Evolutionary conservation across 2,797 vertebrate species (phyloP).

Genomic region (Hephaestus fuliginosus): DNA sequence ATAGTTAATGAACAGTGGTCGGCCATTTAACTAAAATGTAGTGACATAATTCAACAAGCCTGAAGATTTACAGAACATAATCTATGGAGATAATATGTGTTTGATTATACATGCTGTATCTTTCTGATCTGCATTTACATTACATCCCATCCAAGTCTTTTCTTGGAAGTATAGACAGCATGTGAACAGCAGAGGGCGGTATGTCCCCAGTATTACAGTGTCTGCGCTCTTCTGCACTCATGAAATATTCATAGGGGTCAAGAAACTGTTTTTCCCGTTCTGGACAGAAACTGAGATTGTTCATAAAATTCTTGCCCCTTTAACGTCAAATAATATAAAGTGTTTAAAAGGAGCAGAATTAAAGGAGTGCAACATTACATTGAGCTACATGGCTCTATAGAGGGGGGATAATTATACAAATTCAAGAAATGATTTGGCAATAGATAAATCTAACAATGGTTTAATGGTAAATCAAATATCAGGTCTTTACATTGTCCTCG

Average conservation of each 20-base stretch:
- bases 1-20: no score
- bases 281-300: neutral
- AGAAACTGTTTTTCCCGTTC: neutral
- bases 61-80: neutral
- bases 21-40: no score
- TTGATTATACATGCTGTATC: neutral
- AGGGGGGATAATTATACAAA: neutral
- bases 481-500: neutral
- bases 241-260: neutral
- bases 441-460: neutral
- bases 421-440: neutral
- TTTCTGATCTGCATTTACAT: neutral
- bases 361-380: neutral
- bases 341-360: neutral
- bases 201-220: neutral
- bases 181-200: conserved; percentile 54
- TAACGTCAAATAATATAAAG: neutral
- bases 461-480: neutral
- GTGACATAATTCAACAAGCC: no score
- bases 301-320: neutral
- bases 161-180: neutral
- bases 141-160: neutral
- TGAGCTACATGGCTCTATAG: neutral
- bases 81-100: neutral
- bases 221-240: neutral